Evolutionary conservation across 2,888 invertebrate genomes (phyloP).

Genomic region (Ephialtes manifestator): DNA sequence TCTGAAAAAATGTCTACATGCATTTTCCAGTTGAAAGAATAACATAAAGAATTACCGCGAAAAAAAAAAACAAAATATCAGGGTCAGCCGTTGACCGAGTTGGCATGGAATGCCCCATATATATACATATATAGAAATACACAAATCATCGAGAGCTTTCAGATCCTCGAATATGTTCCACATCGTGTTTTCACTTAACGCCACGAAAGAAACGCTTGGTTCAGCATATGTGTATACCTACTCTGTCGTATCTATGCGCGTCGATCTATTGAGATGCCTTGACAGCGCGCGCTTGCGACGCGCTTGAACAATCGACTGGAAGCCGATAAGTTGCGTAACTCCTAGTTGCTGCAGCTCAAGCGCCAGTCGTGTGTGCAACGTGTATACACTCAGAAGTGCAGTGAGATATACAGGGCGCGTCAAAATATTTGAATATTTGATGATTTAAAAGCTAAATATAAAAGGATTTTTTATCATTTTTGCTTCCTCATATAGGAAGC

Average conservation of each 20-base stretch:
- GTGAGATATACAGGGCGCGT: conserved; percentile 9
- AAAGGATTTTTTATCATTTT: background rate
- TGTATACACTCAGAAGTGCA: background rate
- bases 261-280: conserved; percentile 54
- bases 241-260: conserved; percentile 40
- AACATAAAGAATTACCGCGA: no score
- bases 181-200: background rate
- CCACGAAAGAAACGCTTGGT: conserved; percentile 6
- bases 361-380: conserved; percentile 46
- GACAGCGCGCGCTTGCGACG: conserved; percentile 28
- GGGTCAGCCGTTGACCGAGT: no score
- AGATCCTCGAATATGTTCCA: background rate
- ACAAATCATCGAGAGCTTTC: background rate
- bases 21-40: no score
- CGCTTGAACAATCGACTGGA: conserved; percentile 56
- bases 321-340: conserved; percentile 66
- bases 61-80: no score
- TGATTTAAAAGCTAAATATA: background rate
- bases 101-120: no score
- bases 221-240: background rate
- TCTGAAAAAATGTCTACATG: no score
- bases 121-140: background rate
- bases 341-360: conserved; percentile 25
- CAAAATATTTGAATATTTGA: background rate
- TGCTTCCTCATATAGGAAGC: no score